Conservation (phyloP, 2,113 vertebrate genomes). For the Microcebus ravelobensis region DNA sequence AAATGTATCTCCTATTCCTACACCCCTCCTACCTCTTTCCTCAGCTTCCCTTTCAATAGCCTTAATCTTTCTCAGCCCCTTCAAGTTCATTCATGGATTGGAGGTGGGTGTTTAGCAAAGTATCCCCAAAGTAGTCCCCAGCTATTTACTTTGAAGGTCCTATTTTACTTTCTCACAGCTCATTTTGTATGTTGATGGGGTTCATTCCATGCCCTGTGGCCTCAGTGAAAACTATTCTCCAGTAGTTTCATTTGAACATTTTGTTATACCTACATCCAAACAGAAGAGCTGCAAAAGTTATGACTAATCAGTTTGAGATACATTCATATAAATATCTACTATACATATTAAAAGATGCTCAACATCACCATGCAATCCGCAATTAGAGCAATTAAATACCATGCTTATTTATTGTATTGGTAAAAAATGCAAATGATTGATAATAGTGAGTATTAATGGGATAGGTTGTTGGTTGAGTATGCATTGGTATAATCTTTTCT, state of each 20-base stretch:
- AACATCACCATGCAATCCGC: not conserved
- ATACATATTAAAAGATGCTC: not conserved
- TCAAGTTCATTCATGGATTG: not conserved
- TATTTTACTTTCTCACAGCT: not conserved
- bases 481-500: not conserved
- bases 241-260: not conserved
- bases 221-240: not conserved
- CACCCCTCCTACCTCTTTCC: not conserved
- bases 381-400: constrained; percentile 9
- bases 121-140: not conserved
- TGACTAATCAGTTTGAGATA: not conserved
- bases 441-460: not conserved
- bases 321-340: not conserved
- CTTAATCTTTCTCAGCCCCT: not conserved
- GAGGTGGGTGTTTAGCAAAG: not conserved
- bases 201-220: not conserved
- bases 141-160: not conserved
- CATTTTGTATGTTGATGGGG: not conserved
- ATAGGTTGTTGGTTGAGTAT: not conserved
- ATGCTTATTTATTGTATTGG: constrained; percentile 11
- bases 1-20: not conserved
- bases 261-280: not conserved
- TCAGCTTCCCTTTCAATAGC: not conserved
- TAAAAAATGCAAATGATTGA: not conserved
- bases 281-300: not conserved